A percentile compares a stretch with the other conserved stretches of the same genome.
Conservation (phyloP, 1,140 invertebrate genomes). For the Cydia amplana region DNA sequence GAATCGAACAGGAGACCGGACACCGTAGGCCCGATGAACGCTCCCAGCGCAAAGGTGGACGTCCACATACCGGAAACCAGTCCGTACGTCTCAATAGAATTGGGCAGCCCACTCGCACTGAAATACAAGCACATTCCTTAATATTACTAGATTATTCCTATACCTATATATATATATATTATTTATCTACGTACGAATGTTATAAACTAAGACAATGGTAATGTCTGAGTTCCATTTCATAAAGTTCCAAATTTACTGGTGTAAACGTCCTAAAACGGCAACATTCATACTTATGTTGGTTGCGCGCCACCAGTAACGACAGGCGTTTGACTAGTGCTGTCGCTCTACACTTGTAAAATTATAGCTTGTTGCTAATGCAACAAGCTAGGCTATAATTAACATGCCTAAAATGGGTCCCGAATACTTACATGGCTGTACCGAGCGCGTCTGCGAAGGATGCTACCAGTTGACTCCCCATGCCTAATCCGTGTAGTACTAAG, state of each 20-base stretch:
- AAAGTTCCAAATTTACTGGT: too few species aligned
- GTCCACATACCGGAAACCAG: conserved; percentile 92
- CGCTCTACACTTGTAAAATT: too few species aligned
- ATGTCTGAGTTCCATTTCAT: too few species aligned
- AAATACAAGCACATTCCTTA: conserved; percentile 38
- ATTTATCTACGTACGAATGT: too few species aligned
- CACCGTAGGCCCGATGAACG: conserved; percentile 89
- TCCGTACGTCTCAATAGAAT: conserved; percentile 90
- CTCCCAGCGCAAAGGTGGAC: conserved; percentile 91
- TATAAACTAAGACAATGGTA: neutral
- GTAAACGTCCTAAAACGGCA: too few species aligned
- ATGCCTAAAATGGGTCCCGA: neutral
- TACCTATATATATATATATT: too few species aligned
- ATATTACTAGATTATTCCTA: too few species aligned
- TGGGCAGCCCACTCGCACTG: conserved; percentile 86
- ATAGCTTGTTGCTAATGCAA: too few species aligned
- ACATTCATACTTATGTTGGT: too few species aligned
- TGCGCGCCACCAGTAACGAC: too few species aligned
- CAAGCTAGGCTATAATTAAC: too few species aligned
- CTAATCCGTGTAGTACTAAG: conserved; percentile 87
- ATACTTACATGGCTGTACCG: conserved; percentile 83
- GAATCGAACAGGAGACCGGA: conserved; percentile 88
- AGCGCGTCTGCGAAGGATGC: conserved; percentile 91
- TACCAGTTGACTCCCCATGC: conserved; percentile 89
- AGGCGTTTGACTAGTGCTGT: too few species aligned